These are phyloP conservation scores for Rostratula benghalensis DNA, from an alignment of 2,113 vertebrate genomes.

Conservation along the genomic window DNA sequence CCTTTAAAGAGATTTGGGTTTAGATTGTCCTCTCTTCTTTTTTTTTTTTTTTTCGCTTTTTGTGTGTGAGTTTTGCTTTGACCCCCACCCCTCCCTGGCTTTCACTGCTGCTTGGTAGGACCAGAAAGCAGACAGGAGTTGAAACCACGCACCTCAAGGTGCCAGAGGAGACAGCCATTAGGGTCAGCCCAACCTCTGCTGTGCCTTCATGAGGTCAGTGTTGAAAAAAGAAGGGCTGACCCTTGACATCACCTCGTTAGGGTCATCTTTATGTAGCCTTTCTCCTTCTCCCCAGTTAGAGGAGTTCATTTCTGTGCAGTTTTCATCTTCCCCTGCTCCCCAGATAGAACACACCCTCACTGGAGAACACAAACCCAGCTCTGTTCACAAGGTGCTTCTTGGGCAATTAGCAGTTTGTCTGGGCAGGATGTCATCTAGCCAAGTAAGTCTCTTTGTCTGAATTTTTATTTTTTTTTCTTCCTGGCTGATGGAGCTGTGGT, in stretches of 20 bases:
- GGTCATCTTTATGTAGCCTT: not conserved
- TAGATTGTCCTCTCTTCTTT: not conserved
- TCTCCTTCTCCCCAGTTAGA: not conserved
- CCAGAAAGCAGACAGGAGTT: constrained; percentile 28
- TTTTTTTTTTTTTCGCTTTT: too few species aligned
- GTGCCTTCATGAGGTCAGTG: rapidly evolving
- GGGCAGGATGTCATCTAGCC: constrained; percentile 42
- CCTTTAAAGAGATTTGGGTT: constrained; percentile 16
- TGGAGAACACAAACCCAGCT: not conserved
- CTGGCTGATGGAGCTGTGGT: constrained; percentile 6
- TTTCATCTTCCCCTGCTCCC: not conserved
- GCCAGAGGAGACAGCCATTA: constrained; percentile 24
- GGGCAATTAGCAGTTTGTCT: not conserved
- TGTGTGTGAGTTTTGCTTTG: not conserved
- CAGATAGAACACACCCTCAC: not conserved
- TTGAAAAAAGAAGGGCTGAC: not conserved
- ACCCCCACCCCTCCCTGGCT: not conserved
- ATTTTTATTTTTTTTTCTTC: not conserved
- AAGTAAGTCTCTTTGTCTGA: not conserved
- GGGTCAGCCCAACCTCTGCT: not conserved
- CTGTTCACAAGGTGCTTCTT: not conserved
- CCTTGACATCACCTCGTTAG: not conserved
- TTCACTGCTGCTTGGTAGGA: not conserved
- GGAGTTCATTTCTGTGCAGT: not conserved
- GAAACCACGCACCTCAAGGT: constrained; percentile 40